Percentiles rank a stretch among this genome's conserved stretches.
Evolutionary conservation across 2,888 invertebrate genomes (phyloP).

Genomic region (Cantharis rufa): DNA sequence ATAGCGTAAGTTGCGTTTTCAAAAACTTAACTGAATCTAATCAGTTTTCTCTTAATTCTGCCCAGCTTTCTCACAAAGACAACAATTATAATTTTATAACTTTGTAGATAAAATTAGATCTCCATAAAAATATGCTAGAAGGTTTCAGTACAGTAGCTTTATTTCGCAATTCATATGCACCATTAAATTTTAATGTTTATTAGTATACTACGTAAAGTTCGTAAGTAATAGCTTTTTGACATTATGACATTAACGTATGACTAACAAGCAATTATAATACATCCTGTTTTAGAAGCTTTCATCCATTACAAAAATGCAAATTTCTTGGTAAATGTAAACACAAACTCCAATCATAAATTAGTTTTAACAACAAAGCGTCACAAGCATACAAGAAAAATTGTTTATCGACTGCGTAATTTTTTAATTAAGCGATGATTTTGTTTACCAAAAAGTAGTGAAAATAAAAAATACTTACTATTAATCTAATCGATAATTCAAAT

Average conservation of each 20-base stretch:
- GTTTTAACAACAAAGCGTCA: background rate
- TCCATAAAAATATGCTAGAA: background rate
- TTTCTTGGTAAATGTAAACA: background rate
- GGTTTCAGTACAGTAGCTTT: background rate
- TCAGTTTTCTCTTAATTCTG: background rate
- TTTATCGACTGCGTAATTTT: background rate
- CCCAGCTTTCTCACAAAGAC: background rate
- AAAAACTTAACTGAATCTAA: background rate
- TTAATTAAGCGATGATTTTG: background rate
- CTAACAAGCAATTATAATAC: background rate
- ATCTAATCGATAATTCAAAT: constrained; percentile 84
- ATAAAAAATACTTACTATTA: constrained; percentile 70
- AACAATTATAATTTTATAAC: background rate
- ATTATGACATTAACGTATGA: background rate
- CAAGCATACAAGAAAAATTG: background rate
- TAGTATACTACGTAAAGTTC: background rate
- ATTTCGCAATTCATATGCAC: background rate
- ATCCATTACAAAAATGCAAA: background rate
- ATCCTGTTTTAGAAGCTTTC: background rate
- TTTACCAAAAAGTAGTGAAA: background rate
- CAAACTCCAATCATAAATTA: background rate
- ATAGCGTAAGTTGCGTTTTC: too few species aligned
- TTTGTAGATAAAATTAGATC: background rate
- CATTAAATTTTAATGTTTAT: background rate
- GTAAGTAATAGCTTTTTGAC: background rate